Base-by-base conservation (phyloP, 1,140 invertebrate species). In the Charaxes varanes region DNA sequence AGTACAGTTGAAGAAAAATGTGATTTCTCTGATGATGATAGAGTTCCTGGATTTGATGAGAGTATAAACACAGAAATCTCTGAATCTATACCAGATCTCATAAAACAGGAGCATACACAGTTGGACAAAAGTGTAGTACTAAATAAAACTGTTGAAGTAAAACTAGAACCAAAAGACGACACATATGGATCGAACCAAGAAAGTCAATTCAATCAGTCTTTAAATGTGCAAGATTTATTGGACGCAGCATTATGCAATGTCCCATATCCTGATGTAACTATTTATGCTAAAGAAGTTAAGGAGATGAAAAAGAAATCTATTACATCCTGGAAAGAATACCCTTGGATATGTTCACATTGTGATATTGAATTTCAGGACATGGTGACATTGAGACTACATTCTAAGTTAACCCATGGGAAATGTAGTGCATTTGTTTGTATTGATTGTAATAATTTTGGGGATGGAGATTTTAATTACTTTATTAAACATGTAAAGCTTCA, bases 281-380 rank as follows among this genome's bases (percentile, higher is more conserved):
- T 76, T 19, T 72, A 72, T 38, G 60, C 56, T 8, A 59, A 62
- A 31, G 65, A 73, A 38, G 42, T 65, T 3, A 41, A 41, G 2
- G 42, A 62, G 14, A 15, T 50, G 1, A 50, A 31, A 4, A 53
- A 53, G 4, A 56, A 37, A 33, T 23, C 31, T 2, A 42, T 67
- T 14, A 40, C 53, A 1, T 27, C 43, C 1, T 81, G 77, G 77
- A 68, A 67, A 28, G 55, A 72, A 3, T 81, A 72, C 31, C 63
- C 56, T 0, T 81, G 77, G 77, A 33, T 70, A 3, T 81, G 77
- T 54, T 40, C 57, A 0, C 59, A 60, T 22, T 81, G 77, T 42
- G 63, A 72, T 13, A 71, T 71, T 6, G 69, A 71, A 19, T 81
- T 78, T 31, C 44, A 65, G 2, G 65, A 72, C 30, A 38, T 77